Evolutionary conservation across 2,113 vertebrate species (phyloP), one percentile per base, ranked within the genome.

Genomic region (Anthoscopus minutus): DNA sequence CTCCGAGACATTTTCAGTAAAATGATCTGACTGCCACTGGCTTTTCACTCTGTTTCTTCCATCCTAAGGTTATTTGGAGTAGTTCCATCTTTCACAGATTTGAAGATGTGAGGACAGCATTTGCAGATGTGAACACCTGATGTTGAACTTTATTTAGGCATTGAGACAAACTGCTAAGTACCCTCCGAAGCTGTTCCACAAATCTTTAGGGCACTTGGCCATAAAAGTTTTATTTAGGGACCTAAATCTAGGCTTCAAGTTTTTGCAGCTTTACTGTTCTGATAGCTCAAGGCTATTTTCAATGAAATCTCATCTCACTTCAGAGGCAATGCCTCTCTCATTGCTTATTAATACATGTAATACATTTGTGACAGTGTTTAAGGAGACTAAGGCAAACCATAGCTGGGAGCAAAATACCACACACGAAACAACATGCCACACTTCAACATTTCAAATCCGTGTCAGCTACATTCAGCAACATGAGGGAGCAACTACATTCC

Each of bases 1-100:
- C 50, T 81, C 81, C 50, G 38, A 56, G 56, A 78, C 21, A 20
- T 60, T 62, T 89, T 84, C 81, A 62, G 88, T 76, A 78, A 73
- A 91, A 83, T 28, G 61, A 92, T 86, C 81, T 89, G 88, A 40
- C 82, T 88, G 92, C 48, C 57, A 16, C 64, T 81, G 96, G 71
- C 69, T 92, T 92, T 88, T 95, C 76, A 64, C 54, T 90, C 51
- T 66, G 30, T 81, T 88, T 91, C 92, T 93, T 74, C 64, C 79
- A 70, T 62, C 87, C 51, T 74, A 21, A 73, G 53, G 20, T 58
- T 76, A 61, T 82, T 42, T 92, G 74, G 92, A 91, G 35, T 31
- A 4, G 35, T 80, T 92, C 74, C 61, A 79, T 81, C 50, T 65
- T 54, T 90, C 76, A 17, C 2, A 0, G 57, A 21, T 81, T 83